Percentiles rank a stretch among this genome's conserved stretches.
These are phyloP conservation scores for Candoia aspera DNA, from an alignment of 2,113 vertebrate species.

Conservation along the genomic window DNA sequence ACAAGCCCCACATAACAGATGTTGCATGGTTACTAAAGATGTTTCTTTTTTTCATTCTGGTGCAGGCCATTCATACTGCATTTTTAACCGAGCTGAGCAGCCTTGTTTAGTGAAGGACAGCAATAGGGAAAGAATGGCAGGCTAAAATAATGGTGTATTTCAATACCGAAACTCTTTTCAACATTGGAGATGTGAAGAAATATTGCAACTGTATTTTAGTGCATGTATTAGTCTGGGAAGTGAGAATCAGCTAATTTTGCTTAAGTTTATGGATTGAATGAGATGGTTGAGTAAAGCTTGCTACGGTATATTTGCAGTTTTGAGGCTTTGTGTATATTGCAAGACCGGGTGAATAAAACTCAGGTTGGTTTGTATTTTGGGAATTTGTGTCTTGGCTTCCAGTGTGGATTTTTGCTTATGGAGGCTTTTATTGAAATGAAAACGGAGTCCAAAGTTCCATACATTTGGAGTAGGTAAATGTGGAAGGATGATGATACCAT, in stretches of 20 bases:
- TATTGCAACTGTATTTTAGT: not conserved
- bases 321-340: not conserved
- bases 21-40: conserved; percentile 40
- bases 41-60: accelerated
- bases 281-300: not conserved
- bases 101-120: conserved; percentile 6
- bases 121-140: not conserved
- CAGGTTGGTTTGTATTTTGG: not conserved
- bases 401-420: conserved; percentile 67
- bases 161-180: not conserved
- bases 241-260: not conserved
- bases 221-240: not conserved
- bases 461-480: not conserved
- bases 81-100: not conserved
- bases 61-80: not conserved
- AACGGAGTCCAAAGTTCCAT: not conserved
- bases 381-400: conserved; percentile 22
- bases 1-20: conserved; percentile 51
- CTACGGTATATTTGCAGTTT: not conserved
- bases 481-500: not conserved
- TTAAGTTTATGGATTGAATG: not conserved
- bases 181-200: not conserved
- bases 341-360: not conserved
- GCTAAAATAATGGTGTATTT: not conserved
- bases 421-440: conserved; percentile 49